Evolutionary conservation across 2,797 vertebrate genomes (phyloP), one percentile per base, ranked within the genome.

Genomic region (Acipenser transmontanus): DNA sequence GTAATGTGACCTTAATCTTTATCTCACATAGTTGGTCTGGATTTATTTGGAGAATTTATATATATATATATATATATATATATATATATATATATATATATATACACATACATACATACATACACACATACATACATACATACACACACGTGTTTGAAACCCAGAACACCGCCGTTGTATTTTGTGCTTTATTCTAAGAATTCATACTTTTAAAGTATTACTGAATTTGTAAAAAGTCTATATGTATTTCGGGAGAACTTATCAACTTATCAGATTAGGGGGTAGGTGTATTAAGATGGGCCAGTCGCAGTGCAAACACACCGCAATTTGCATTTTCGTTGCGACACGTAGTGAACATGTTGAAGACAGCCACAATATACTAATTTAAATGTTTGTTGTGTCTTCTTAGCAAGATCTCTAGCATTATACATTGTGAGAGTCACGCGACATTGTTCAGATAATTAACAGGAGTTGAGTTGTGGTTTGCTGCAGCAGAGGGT

Each of bases 171-270:
- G 77, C 72, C 75, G 77, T 80, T 47, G 13, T 82, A 61, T 65
- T 77, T 87, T 87, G 84, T 89, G 85, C 81, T 89, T 91, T 85
- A 92, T 93, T 88, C 91, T 89, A 74, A 85, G 74, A 86, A 78
- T 80, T 78, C 85, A 78, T 86, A 82, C 62, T 62, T 87, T 34
- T 86, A 74, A 84, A 82, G 80, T 84, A 85, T 79, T 89, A 78
- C 78, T 71, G 76, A 72, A 74, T 72, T 73, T 70, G 72, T 82
- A 80, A 83, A 86, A 82, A 72, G 75, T 84, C 84, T 87, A 74
- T 87, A 50, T 56, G 71, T 85, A 86, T 77, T 80, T 78, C 64
- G 66, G 71, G 80, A 75, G 75, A 79, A 81, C 82, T 84, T 79
- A 71, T 83, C 73, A 74, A 70, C 2, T 34, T 34, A 4, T 34